Evolutionary conservation across 1,140 invertebrate species (phyloP), one percentile per base, ranked within the genome.

Genomic region (Ceratina japonica): DNA sequence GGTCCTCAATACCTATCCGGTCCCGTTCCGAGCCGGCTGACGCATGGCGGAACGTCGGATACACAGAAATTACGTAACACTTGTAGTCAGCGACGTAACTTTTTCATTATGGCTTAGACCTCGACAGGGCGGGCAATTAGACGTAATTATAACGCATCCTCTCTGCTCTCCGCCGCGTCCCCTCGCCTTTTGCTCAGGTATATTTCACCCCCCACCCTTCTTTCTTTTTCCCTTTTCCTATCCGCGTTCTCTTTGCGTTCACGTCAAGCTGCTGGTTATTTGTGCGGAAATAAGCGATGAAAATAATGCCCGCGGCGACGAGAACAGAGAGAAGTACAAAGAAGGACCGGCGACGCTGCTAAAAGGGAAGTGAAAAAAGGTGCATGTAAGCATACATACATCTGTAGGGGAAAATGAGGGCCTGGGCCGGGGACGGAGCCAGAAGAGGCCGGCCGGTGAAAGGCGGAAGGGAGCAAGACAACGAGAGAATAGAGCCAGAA

Each of bases 271-370:
- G 58, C 54, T 61, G 68, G 79, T 84, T 84, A 80, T 84, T 84
- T 84, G 83, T 68, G 54, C 78, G 82, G 58, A 83, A 79, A 84
- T 83, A 84, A 84, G 49, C 82, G 81, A 84, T 68, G 64, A 54
- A 61, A 65, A 84, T 79, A 84, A 84, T 84, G 78, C 72, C 58
- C 16, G 72, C 54, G 77, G 63, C 71, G 69, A 73, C 72, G 56
- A 74, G 37, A 44, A 44, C 37, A 44, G 59, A 68, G 58, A 80
- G 62, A 85, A 70, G 77, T 44, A 79, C 77, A 79, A 79, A 79
- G 77, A 74, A 65, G 70, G 62, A 61, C 70, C 52, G 16, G 37
- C 52, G 71, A 52, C 52, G 49, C 71, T 52, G 71, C 52, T 58
- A 74, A 74, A 74, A 74, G 24, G 52, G 62, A 71, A 51, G 58